Evolutionary conservation across 2,888 invertebrate species (phyloP), one percentile per base, ranked within the genome.

Genomic region (Acleris sparsana): DNA sequence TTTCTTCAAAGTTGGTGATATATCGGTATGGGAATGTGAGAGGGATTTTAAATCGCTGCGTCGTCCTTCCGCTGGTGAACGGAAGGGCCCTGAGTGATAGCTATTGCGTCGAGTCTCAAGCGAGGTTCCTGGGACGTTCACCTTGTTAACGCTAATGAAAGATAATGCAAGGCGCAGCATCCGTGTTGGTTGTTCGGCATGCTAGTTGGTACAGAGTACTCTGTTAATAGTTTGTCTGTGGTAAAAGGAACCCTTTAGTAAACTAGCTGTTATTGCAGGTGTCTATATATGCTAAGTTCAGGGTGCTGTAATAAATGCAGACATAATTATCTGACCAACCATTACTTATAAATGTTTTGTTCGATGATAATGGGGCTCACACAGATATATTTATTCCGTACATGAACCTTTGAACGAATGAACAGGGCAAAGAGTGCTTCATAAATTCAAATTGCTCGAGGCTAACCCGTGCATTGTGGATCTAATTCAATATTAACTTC

Each of bases 111-210:
- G 59, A 39, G 60, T 43, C 48, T 58, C 22, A 53, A 58, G 55
- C 29, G 55, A 59, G 53, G 46, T 46, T 55, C 53, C 58, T 53
- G 59, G 39, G 62, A 51, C 56, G 9, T 59, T 25, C 61, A 49
- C 62, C 66, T 61, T 62, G 66, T 66, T 57, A 62, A 66, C 66
- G 52, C 52, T 66, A 66, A 66, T 66, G 62, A 66, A 62, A 66
- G 66, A 66, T 66, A 65, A 65, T 56, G 55, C 60, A 44, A 29
- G 59, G 53, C 16, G 46, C 55, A 60, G 51, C 64, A 65, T 51
- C 60, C 53, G 62, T 25, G 60, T 48, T 48, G 20, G 13, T 20
- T 53, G 53, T 6, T 46, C 5, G 18, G 44, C 20, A 18, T 46
- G 39, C 39, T 48, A 33, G 29, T 48, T 43, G 25, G 33, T 51